Evolutionary conservation across 2,888 invertebrate genomes (phyloP).

Genomic region (Kryphioiulus occultus): DNA sequence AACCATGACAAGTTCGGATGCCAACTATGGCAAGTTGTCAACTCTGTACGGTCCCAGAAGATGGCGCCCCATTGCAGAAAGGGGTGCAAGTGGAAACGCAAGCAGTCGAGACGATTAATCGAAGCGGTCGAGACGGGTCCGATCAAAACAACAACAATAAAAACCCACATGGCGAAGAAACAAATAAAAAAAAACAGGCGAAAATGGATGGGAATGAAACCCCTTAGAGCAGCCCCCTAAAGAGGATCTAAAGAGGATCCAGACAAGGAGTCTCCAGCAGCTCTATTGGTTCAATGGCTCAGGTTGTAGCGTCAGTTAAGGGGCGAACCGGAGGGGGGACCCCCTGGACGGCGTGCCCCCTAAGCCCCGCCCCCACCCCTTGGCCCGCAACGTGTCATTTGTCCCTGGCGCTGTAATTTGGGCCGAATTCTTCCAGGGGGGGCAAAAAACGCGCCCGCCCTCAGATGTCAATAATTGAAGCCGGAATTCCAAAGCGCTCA

Average conservation of each 20-base stretch:
- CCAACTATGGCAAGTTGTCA: no score
- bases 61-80: no score
- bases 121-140: background rate
- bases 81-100: no score
- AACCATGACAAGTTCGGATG: background rate
- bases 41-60: no score
- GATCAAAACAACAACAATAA: constrained; percentile 18
- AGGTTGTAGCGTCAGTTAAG: background rate
- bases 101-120: no score
- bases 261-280: constrained; percentile 29
- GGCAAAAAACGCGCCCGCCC: background rate
- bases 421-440: background rate
- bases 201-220: background rate
- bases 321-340: background rate
- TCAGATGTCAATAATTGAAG: constrained; percentile 24
- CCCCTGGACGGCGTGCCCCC: background rate
- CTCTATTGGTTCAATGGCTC: constrained; percentile 16
- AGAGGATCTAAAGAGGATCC: background rate
- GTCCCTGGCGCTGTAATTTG: constrained; percentile 4
- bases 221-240: background rate
- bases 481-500: background rate
- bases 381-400: background rate
- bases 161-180: background rate
- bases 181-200: background rate
- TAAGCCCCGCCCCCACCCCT: constrained; percentile 5